These are phyloP conservation scores for Sebastes iracundus DNA, from an alignment of 2,797 vertebrate species.

Conservation along the genomic window DNA sequence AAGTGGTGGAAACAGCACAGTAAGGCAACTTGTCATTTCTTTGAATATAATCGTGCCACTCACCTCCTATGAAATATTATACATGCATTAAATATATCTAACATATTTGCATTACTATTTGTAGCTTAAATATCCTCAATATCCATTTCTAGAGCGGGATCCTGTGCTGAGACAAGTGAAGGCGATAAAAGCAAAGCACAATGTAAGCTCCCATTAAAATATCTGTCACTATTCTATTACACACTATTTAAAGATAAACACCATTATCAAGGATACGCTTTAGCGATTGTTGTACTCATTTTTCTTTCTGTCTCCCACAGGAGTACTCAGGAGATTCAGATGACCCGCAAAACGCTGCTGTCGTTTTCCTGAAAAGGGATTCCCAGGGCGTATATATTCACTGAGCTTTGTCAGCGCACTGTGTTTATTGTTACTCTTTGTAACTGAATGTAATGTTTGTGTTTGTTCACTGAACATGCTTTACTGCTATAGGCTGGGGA, in stretches of 20 bases:
- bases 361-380: conserved; percentile 63
- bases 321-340: conserved; percentile 9
- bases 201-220: conserved; percentile 45
- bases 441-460: conserved; percentile 32
- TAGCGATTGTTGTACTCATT: neutral
- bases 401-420: conserved; percentile 16
- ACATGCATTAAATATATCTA: neutral
- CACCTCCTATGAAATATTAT: neutral
- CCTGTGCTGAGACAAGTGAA: conserved; percentile 5
- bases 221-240: neutral
- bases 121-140: neutral
- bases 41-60: neutral
- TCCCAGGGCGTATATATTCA: conserved; percentile 24
- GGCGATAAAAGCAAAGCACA: conserved; percentile 21
- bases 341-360: conserved; percentile 39
- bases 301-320: conserved; percentile 42
- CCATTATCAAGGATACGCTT: neutral
- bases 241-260: neutral
- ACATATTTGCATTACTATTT: neutral
- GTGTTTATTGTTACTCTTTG: neutral
- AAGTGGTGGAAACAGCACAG: conserved; percentile 59
- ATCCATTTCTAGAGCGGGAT: conserved; percentile 41
- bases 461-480: neutral
- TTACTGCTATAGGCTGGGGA: neutral
- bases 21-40: conserved; percentile 55